Conservation (phyloP, 2,113 vertebrate species). For the Larimichthys polyactis region DNA sequence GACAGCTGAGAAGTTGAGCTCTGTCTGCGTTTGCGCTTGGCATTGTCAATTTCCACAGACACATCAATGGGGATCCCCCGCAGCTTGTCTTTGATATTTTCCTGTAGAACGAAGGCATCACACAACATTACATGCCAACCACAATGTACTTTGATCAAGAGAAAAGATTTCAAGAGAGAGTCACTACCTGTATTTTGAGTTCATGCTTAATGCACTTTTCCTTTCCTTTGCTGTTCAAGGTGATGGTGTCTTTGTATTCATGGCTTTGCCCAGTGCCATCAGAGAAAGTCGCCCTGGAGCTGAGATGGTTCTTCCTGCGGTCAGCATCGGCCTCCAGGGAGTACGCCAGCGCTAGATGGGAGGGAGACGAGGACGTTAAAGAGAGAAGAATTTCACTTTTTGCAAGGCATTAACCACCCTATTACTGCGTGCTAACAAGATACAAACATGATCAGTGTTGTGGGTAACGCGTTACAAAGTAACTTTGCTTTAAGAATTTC, state of each 20-base stretch:
- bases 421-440: neutral
- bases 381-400: neutral
- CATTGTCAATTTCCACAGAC: constrained; percentile 83
- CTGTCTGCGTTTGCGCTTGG: constrained; percentile 83
- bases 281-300: constrained; percentile 84
- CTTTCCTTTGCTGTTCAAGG: constrained; percentile 81
- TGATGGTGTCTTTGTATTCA: constrained; percentile 78
- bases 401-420: neutral
- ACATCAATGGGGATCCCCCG: constrained; percentile 91
- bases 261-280: constrained; percentile 50
- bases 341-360: constrained; percentile 84
- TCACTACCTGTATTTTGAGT: constrained; percentile 87
- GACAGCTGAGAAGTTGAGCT: constrained; percentile 76
- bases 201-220: constrained; percentile 77
- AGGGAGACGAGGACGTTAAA: neutral
- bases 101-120: constrained; percentile 76
- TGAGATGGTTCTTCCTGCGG: constrained; percentile 79
- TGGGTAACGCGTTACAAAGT: too few species aligned
- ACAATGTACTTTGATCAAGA: neutral
- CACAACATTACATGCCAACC: neutral
- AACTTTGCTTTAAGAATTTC: too few species aligned
- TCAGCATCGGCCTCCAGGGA: constrained; percentile 87
- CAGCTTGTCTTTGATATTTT: constrained; percentile 92
- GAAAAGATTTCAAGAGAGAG: neutral
- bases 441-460: neutral